Conservation (phyloP, 23 tunicate genomes). For the Styela clava region DNA sequence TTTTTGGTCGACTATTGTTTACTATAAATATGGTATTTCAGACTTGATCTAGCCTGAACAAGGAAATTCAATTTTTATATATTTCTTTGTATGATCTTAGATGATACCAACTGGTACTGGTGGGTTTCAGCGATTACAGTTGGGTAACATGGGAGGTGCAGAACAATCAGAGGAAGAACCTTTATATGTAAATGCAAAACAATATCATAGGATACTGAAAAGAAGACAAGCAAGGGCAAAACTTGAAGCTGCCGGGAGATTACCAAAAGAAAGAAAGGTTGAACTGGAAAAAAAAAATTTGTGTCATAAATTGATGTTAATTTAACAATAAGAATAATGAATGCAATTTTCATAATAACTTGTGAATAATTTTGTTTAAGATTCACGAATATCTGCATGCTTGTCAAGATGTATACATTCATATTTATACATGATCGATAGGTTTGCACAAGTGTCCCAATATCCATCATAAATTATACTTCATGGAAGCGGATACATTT, state of each 20-base stretch:
- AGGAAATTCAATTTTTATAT: too few species aligned
- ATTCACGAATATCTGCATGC: too few species aligned
- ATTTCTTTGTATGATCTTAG: too few species aligned
- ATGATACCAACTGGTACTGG: conserved; percentile 73
- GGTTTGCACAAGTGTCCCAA: too few species aligned
- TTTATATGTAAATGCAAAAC: conserved; percentile 97
- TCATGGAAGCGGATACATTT: too few species aligned
- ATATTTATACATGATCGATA: too few species aligned
- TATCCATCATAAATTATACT: too few species aligned
- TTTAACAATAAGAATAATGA: background rate
- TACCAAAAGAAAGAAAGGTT: conserved; percentile 98
- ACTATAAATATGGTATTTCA: too few species aligned
- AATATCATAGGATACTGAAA: conserved; percentile 91
- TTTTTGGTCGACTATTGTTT: too few species aligned
- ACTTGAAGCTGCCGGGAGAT: conserved; percentile 93
- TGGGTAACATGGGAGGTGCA: conserved; percentile 30
- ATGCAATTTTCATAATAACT: background rate
- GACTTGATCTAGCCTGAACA: too few species aligned
- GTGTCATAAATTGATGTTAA: background rate
- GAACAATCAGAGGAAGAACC: conserved; percentile 97
- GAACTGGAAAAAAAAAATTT: too few species aligned
- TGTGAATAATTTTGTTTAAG: background rate
- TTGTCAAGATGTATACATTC: too few species aligned
- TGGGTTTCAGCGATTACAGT: conserved; percentile 62
- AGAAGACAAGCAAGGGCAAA: conserved; percentile 93